Conservation (phyloP, 2,888 invertebrate genomes). For the Macrophya alboannulata region DNA sequence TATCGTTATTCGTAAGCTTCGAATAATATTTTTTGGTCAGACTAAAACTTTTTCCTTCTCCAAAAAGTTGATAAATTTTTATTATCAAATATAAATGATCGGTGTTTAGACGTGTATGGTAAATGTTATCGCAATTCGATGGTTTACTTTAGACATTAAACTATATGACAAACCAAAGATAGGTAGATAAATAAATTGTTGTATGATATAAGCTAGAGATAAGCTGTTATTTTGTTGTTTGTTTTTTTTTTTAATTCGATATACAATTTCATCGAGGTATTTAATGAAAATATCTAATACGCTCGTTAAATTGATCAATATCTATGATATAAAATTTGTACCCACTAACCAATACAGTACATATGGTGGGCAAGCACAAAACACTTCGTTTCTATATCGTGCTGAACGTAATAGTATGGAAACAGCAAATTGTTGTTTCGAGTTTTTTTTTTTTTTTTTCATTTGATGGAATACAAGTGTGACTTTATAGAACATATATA, state of each 20-base stretch:
- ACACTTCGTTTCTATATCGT: conserved; percentile 8
- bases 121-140: conserved; percentile 28
- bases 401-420: conserved; percentile 2
- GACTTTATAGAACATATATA: conserved; percentile 24
- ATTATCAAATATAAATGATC: conserved; percentile 6
- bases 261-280: conserved; percentile 24
- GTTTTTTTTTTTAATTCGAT: not conserved
- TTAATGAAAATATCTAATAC: conserved; percentile 35
- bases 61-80: not conserved
- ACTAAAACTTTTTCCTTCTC: not conserved
- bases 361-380: conserved; percentile 37
- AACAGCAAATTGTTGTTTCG: conserved; percentile 14
- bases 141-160: conserved; percentile 1
- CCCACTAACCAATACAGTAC: conserved; percentile 50
- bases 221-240: not conserved
- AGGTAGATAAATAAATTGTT: not conserved
- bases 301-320: conserved; percentile 12
- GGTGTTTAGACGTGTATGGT: not conserved
- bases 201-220: not conserved
- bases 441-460: not conserved
- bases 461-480: conserved; percentile 26
- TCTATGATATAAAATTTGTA: conserved; percentile 46
- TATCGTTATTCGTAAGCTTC: conserved; percentile 32
- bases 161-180: not conserved
- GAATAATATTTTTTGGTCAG: conserved; percentile 19